These are phyloP conservation scores for Romanogobio albipinnatus DNA, from an alignment of 2,113 vertebrate species.

Conservation along the genomic window DNA sequence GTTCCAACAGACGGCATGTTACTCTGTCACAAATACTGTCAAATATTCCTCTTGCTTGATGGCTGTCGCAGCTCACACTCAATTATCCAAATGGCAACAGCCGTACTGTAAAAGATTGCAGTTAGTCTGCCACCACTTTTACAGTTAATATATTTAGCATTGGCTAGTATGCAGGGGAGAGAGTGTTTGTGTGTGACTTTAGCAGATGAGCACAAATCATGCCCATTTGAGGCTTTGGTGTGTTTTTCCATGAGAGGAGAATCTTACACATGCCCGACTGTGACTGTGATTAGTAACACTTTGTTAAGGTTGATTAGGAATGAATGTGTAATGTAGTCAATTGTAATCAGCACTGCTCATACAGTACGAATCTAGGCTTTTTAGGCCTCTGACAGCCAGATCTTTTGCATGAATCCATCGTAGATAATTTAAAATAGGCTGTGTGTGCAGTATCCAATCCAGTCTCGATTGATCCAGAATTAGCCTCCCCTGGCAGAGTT, in stretches of 20 bases:
- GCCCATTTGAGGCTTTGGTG: neutral
- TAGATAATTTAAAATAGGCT: constrained; percentile 35
- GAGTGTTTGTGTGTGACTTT: neutral
- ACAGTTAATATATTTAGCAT: neutral
- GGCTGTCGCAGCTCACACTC: neutral
- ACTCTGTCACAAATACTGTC: constrained; percentile 26
- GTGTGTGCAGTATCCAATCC: neutral
- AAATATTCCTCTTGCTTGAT: constrained; percentile 2
- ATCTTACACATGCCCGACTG: neutral
- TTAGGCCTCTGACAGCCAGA: constrained; percentile 25
- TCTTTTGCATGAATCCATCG: constrained; percentile 38
- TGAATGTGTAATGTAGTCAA: constrained; percentile 32
- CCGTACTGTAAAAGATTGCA: neutral
- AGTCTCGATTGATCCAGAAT: neutral
- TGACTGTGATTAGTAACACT: neutral
- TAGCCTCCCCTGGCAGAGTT: neutral
- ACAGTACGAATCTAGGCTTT: constrained; percentile 16
- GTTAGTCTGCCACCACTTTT: neutral
- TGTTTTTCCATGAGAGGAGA: neutral
- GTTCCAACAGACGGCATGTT: neutral
- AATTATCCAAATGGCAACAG: neutral
- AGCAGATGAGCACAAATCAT: neutral
- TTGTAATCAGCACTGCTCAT: constrained; percentile 28
- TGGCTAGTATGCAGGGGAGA: neutral
- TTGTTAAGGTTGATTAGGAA: neutral